These are phyloP conservation scores for Mechanitis messenoides DNA, from an alignment of 2,888 invertebrate genomes.

Conservation along the genomic window DNA sequence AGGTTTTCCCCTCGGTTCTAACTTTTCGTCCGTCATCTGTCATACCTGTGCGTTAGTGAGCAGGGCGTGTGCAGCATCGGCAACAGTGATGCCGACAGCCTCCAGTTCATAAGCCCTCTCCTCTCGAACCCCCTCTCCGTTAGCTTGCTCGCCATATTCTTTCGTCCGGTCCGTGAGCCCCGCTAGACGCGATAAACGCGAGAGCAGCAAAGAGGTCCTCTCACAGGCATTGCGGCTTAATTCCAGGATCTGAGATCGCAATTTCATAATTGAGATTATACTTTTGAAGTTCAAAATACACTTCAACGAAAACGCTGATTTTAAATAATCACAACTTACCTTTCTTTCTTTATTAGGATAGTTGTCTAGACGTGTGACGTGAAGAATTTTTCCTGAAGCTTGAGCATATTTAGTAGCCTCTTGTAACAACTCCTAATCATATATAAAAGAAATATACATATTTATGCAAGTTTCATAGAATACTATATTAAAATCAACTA, in stretches of 20 bases:
- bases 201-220: conserved; percentile 34
- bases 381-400: conserved; percentile 29
- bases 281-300: not conserved
- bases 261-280: not conserved
- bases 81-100: conserved; percentile 27
- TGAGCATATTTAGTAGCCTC: conserved; percentile 33
- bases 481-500: too few relatives aligned
- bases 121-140: not conserved
- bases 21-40: not conserved
- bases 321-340: conserved; percentile 24
- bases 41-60: conserved; percentile 37
- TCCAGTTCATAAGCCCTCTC: conserved; percentile 21
- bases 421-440: conserved; percentile 1
- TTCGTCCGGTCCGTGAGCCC: not conserved
- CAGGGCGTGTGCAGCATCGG: conserved; percentile 34
- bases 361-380: conserved; percentile 24
- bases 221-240: conserved; percentile 31
- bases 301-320: not conserved
- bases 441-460: too few relatives aligned
- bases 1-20: not conserved
- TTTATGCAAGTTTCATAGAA: too few relatives aligned
- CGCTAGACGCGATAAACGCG: conserved; percentile 33
- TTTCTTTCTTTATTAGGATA: conserved; percentile 31
- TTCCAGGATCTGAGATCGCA: conserved; percentile 30
- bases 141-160: not conserved